phyloP scores from a whole-genome alignment of 2,888 invertebrate genomes.

The Nysson spinosus region DNA sequence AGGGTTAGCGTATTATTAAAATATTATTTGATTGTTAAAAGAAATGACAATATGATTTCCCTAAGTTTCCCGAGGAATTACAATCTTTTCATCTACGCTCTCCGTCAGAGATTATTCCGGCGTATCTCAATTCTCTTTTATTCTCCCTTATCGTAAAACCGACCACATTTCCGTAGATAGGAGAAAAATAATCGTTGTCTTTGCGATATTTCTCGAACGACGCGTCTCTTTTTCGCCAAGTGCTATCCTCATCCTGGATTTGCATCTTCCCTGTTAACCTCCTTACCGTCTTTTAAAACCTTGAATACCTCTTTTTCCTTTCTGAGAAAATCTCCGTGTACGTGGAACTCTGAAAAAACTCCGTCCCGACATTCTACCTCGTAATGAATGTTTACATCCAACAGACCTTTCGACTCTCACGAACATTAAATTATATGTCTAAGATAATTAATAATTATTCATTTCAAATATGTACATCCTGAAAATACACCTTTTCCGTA shows the following conservation, averaged over 20 bases:
- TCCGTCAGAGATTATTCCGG: conserved; percentile 10
- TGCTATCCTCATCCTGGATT: conserved; percentile 17
- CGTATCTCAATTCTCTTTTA: conserved; percentile 26
- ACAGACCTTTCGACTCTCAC: too few species aligned
- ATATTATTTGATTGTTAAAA: too few species aligned
- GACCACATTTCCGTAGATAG: conserved; percentile 16
- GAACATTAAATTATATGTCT: background rate
- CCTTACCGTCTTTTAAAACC: conserved; percentile 16
- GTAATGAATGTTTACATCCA: too few species aligned
- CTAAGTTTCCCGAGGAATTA: conserved; percentile 6
- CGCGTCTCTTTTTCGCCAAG: conserved; percentile 40
- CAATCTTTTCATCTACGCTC: conserved; percentile 1
- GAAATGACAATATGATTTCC: too few species aligned
- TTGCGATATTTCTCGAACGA: conserved; percentile 39
- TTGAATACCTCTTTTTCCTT: background rate
- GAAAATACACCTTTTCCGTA: too few species aligned
- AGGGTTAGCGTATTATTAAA: too few species aligned
- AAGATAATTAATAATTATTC: too few species aligned
- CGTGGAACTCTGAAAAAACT: background rate
- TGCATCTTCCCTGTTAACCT: conserved; percentile 37
- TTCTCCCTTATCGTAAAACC: conserved; percentile 33
- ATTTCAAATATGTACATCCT: too few species aligned
- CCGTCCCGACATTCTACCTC: too few species aligned
- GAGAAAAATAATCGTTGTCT: conserved; percentile 45
- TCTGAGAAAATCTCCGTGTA: background rate